These are phyloP conservation scores for Phoeniculus purpureus DNA, from an alignment of 2,797 vertebrate genomes.

Conservation along the genomic window DNA sequence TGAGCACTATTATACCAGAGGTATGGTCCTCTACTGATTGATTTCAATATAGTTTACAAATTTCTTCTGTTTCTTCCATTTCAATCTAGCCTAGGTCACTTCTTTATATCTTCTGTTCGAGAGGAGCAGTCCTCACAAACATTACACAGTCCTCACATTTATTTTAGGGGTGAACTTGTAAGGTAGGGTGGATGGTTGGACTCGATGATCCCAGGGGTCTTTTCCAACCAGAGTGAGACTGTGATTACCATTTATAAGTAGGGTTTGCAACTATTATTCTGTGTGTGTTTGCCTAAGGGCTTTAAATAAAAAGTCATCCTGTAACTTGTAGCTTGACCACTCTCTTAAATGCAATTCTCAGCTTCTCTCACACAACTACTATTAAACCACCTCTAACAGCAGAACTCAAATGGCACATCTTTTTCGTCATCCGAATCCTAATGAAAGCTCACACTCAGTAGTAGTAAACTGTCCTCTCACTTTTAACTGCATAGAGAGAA, in stretches of 20 bases:
- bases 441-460: neutral
- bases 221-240: too few species aligned
- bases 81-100: neutral
- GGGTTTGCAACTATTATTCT: neutral
- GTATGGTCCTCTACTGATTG: neutral
- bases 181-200: too few species aligned
- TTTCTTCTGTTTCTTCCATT: neutral
- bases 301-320: constrained; percentile 1
- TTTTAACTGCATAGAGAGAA: neutral
- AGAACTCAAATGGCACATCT: neutral
- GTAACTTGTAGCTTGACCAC: neutral
- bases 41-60: neutral
- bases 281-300: neutral
- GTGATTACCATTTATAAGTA: neutral
- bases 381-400: neutral
- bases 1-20: neutral
- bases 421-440: neutral
- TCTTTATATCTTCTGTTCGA: neutral
- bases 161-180: too few species aligned
- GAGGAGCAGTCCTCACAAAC: neutral
- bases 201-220: too few species aligned
- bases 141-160: too few species aligned
- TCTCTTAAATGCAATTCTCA: neutral
- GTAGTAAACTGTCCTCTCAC: neutral
- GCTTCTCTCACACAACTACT: neutral